phyloP scores from a whole-genome alignment of 2,113 vertebrate genomes.

The Fulica atra region DNA sequence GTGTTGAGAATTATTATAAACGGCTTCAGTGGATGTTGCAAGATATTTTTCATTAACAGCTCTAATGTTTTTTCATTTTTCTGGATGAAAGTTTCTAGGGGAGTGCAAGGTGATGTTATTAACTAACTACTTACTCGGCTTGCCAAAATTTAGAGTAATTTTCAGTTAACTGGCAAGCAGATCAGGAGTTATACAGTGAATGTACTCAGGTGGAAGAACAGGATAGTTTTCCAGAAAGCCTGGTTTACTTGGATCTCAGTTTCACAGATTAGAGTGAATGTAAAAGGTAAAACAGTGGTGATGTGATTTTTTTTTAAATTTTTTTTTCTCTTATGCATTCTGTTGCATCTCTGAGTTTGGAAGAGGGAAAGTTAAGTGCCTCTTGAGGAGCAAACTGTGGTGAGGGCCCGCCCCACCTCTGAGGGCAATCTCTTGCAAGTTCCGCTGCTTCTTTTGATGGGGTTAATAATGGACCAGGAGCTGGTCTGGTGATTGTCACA shows the following conservation, averaged over 20 bases:
- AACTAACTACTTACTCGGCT: not conserved
- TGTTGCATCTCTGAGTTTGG: not conserved
- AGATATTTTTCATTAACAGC: not conserved
- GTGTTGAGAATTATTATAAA: not conserved
- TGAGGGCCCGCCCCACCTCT: not conserved
- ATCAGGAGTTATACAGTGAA: not conserved
- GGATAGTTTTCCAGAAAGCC: not conserved
- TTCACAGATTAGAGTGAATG: not conserved
- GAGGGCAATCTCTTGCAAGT: not conserved
- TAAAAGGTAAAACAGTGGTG: not conserved
- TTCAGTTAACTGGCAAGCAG: not conserved
- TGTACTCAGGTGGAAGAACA: not conserved
- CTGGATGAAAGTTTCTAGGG: not conserved
- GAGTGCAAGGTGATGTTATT: not conserved
- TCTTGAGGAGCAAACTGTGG: not conserved
- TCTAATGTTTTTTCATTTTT: not conserved
- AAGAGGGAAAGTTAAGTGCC: not conserved
- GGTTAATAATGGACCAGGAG: not conserved
- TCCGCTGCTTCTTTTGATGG: not conserved
- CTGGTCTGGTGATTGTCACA: rapidly evolving
- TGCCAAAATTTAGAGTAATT: not conserved
- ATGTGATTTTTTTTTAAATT: not conserved
- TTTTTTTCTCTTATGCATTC: not conserved
- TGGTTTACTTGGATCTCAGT: not conserved
- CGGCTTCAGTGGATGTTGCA: not conserved